phyloP scores from a whole-genome alignment of 2,888 invertebrate species.

The Empis livida region DNA sequence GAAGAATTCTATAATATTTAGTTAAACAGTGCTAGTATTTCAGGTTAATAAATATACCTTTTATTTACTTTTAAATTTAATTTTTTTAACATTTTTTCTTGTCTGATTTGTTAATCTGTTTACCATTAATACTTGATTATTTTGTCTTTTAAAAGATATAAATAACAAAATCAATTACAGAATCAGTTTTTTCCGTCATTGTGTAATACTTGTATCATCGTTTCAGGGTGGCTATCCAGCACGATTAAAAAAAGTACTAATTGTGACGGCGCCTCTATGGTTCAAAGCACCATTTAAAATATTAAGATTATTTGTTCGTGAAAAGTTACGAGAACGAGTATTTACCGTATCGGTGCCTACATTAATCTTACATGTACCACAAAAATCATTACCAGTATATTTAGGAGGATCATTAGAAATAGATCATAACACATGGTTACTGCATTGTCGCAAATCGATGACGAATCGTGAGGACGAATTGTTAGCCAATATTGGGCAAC shows the following conservation, averaged over 20 bases:
- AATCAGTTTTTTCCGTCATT: too few species aligned
- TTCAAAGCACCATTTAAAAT: slow-evolving; percentile 97
- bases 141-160: too few species aligned
- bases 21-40: too few species aligned
- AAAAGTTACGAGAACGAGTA: slow-evolving; percentile 89
- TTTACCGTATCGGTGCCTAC: slow-evolving; percentile 89
- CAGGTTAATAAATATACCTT: too few species aligned
- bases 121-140: too few species aligned
- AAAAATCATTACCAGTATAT: slow-evolving; percentile 73
- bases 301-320: slow-evolving; percentile 83
- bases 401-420: slow-evolving; percentile 78
- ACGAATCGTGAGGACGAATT: slow-evolving; percentile 54
- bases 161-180: too few species aligned
- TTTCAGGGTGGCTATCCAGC: slow-evolving; percentile 94
- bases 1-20: too few species aligned
- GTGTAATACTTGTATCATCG: too few species aligned
- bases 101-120: too few species aligned
- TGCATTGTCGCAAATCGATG: slow-evolving; percentile 66
- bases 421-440: slow-evolving; percentile 83
- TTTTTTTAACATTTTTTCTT: too few species aligned
- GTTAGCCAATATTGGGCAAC: slow-evolving; percentile 36
- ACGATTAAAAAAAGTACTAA: slow-evolving; percentile 89
- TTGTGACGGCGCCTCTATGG: slow-evolving; percentile 96
- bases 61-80: too few species aligned
- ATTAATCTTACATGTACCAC: slow-evolving; percentile 77